Evolutionary conservation across 2,113 vertebrate species (phyloP), one percentile per base, ranked within the genome.

Genomic region (Theropithecus gelada): DNA sequence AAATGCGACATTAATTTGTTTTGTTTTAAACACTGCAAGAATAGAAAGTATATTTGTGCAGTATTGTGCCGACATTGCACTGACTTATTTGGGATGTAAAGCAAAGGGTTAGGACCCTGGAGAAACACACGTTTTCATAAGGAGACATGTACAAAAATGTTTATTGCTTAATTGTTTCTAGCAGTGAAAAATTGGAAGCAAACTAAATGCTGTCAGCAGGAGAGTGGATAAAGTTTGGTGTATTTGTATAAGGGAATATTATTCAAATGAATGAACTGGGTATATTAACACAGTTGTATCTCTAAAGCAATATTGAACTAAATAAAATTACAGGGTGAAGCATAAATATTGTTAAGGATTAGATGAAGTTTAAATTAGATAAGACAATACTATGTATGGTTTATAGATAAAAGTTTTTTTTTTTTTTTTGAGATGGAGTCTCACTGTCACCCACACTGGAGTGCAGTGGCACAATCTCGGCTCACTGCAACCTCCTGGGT

Each of bases 81-180:
- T 94, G 61, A 32, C 70, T 93, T 93, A 70, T 79, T 93, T 96
- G 80, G 25, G 35, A 79, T 95, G 32, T 93, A 40, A 91, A 30
- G 32, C 43, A 72, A 57, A 92, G 38, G 75, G 13, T 93, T 52
- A 79, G 75, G 25, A 97, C 32, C 38, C 23, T 84, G 68, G 45
- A 93, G 35, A 82, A 91, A 48, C 45, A 57, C 81, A 48, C 10
- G 88, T 95, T 88, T 92, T 25, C 17, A 40, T 94, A 73, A 93
- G 22, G 82, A 96, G 73, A 92, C 23, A 30, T 23, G 35, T 30
- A 43, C 45, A 93, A 70, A 95, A 85, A 76, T 81, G 30, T 96
- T 88, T 50, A 72, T 78, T 85, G 17, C 32, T 83, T 61, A n/a
- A 81, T 88, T 94, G 50, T 95, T 95, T 94, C 50, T 45, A 57